Evolutionary conservation across 2,797 vertebrate species (phyloP), one percentile per base, ranked within the genome.

Genomic region (Lithobates sylvaticus): DNA sequence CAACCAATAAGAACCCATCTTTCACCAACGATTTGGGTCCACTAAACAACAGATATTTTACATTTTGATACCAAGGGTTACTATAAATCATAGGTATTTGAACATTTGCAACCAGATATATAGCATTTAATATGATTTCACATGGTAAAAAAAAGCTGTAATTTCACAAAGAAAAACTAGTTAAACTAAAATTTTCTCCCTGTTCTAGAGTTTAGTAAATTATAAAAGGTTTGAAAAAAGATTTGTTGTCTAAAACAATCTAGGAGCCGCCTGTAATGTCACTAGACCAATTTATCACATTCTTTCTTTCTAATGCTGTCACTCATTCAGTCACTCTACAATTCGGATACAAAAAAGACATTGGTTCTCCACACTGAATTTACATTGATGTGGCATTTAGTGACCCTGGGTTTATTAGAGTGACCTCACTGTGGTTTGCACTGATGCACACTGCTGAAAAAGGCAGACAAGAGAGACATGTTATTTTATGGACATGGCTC

Each of bases 391-490:
- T 39, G 92, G 91, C 88, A 90, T 90, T 90, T 50, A 39, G 91
- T 94, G 94, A 95, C 94, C 95, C 93, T 89, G 86, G 95, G 94
- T 95, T 96, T 96, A 96, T 95, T 96, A 96, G 91, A 91, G 90
- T 94, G 94, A 96, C 93, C 94, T 92, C 93, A 90, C 93, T 89
- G 91, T 93, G 90, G 90, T 90, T 65, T 16, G 88, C 91, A 92
- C 94, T 96, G 95, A 96, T 94, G 93, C 95, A 94, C 91, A 92
- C 88, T 91, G 90, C 88, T 90, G 89, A 89, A 90, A 90, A 88
- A 89, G 68, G 78, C 69, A 82, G 76, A 44, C 73, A 81, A 91
- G 7, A 61, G 88, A 89, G 86, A 54, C 73, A 68, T 84, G 82
- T 90, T 74, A 88, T 89, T 92, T 91, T 90, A 93, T 88, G 84